Evolutionary conservation across 92 coral and sea anemone genomes (phyloP).

Genomic region (Palythoa caribaeorum): DNA sequence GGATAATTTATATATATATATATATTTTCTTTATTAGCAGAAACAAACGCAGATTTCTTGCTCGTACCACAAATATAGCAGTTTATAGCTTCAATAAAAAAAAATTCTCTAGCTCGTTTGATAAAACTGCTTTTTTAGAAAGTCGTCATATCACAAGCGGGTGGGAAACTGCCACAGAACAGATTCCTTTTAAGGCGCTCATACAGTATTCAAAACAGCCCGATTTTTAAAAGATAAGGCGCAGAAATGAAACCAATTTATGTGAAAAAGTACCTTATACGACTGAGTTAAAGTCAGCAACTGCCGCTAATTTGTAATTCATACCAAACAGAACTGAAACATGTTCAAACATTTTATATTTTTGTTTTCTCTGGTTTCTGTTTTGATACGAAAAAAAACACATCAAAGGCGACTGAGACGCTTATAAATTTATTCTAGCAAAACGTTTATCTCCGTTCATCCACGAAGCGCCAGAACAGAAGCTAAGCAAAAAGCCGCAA

Average conservation of each 20-base stretch:
- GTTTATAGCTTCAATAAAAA: constrained; percentile 4
- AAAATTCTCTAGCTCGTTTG: not conserved
- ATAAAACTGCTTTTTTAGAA: not conserved
- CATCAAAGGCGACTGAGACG: not conserved
- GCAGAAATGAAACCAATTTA: not conserved
- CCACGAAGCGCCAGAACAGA: constrained; percentile 12
- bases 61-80: constrained; percentile 4
- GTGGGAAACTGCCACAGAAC: constrained; percentile 31
- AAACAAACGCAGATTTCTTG: constrained; percentile 5
- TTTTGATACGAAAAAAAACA: not conserved
- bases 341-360: not conserved
- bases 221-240: constrained; percentile 32
- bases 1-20: not conserved
- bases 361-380: not conserved
- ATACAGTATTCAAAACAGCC: constrained; percentile 30
- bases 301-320: not conserved
- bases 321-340: not conserved
- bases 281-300: not conserved
- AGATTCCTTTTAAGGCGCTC: constrained; percentile 1
- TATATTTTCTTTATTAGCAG: constrained; percentile 1
- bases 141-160: constrained; percentile 22
- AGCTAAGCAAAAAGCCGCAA: constrained; percentile 37
- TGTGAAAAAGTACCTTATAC: constrained; percentile 38
- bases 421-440: not conserved
- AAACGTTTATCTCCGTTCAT: constrained; percentile 4